phyloP scores from a whole-genome alignment of 2,888 invertebrate species.

The Griposia aprilina region DNA sequence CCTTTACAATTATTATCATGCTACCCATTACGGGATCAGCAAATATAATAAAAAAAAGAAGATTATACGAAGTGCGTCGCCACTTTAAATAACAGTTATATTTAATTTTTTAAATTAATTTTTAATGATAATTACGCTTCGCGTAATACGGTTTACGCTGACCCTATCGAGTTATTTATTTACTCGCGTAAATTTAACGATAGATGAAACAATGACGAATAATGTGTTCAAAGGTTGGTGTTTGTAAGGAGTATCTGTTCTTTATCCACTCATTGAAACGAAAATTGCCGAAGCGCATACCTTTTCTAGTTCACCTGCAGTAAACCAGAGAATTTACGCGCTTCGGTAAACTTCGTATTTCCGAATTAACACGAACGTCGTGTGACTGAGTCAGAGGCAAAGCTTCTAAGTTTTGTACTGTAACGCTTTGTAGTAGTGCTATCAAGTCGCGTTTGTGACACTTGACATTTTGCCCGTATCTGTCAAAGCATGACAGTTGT shows the following conservation, averaged over 20 bases:
- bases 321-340: not conserved
- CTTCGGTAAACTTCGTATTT: not conserved
- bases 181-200: slow-evolving; percentile 24
- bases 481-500: not conserved
- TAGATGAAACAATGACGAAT: not conserved
- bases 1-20: not conserved
- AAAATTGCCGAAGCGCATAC: not conserved
- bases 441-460: not conserved
- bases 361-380: not conserved
- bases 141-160: not conserved
- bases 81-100: slow-evolving; percentile 35
- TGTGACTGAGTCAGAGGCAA: no score
- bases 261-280: not conserved
- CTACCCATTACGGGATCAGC: not conserved
- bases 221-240: slow-evolving; percentile 4
- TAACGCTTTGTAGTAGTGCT: not conserved
- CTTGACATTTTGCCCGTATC: not conserved
- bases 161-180: slow-evolving; percentile 10
- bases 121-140: slow-evolving; percentile 8
- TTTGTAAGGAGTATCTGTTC: not conserved
- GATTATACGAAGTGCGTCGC: slow-evolving; percentile 28
- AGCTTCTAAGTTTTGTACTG: not conserved
- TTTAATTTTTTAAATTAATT: slow-evolving; percentile 20
- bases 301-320: not conserved
- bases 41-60: slow-evolving; percentile 29